A percentile compares a stretch with the other conserved stretches of the same genome.
Evolutionary conservation across 1,140 invertebrate genomes (phyloP).

Genomic region (Drosophila guanche): DNA sequence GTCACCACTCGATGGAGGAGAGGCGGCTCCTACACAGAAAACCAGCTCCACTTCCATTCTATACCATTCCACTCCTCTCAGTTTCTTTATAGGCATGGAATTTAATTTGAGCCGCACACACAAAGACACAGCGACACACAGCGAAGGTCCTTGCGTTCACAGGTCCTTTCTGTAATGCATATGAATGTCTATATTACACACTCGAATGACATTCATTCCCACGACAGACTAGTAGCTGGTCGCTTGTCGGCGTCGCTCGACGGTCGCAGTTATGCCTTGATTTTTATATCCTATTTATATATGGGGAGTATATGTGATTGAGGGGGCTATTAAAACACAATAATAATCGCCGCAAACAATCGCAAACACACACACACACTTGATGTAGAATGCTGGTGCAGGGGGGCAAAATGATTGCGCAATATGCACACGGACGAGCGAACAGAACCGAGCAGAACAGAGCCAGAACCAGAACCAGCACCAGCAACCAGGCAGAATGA

Average conservation of each 20-base stretch:
- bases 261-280: slow-evolving; percentile 13
- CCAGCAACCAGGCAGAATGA: slow-evolving; percentile 28
- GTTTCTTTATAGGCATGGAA: slow-evolving; percentile 33
- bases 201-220: too few species aligned
- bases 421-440: slow-evolving; percentile 68
- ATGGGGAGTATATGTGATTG: too few species aligned
- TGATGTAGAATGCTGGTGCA: background rate
- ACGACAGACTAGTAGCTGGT: background rate
- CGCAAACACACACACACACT: slow-evolving; percentile 26
- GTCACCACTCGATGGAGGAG: slow-evolving; percentile 44
- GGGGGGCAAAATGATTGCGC: slow-evolving; percentile 50
- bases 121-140: background rate
- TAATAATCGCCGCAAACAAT: slow-evolving; percentile 68
- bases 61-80: too few species aligned
- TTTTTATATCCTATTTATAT: slow-evolving; percentile 42
- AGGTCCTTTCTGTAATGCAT: slow-evolving; percentile 12
- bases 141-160: background rate
- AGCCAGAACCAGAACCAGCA: too few species aligned
- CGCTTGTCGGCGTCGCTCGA: background rate
- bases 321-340: slow-evolving; percentile 57
- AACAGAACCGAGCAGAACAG: slow-evolving; percentile 23
- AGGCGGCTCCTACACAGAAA: background rate
- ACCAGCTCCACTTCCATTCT: too few species aligned
- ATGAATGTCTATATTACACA: slow-evolving; percentile 36
- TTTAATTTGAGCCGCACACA: slow-evolving; percentile 47